phyloP scores from a whole-genome alignment of 1,140 invertebrate species.

The Drosophila nasuta region DNA sequence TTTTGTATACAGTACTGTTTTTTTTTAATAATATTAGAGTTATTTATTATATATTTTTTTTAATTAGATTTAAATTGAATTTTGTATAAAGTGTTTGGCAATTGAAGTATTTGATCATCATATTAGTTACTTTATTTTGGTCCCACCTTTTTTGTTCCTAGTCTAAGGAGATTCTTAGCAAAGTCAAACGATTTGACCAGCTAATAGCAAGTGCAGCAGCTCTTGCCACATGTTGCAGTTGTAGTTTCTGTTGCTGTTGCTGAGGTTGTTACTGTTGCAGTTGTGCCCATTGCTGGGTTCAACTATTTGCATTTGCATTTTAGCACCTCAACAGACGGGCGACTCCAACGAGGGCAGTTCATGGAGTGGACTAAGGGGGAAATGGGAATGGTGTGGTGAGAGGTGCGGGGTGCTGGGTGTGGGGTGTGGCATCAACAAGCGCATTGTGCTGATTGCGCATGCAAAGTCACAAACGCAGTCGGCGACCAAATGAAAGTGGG shows the following conservation, averaged over 20 bases:
- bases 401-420: background rate
- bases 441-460: constrained; percentile 80
- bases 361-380: background rate
- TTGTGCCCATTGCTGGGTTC: constrained; percentile 37
- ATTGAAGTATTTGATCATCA: background rate
- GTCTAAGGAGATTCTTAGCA: constrained; percentile 14
- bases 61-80: too few relatives aligned
- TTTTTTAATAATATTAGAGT: too few relatives aligned
- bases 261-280: constrained; percentile 35
- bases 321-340: constrained; percentile 65
- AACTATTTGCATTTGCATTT: constrained; percentile 81
- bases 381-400: background rate
- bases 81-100: too few relatives aligned
- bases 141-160: background rate
- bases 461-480: constrained; percentile 70
- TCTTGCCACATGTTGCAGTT: constrained; percentile 37
- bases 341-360: background rate
- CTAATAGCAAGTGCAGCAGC: constrained; percentile 23
- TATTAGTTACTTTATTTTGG: too few relatives aligned
- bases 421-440: constrained; percentile 27
- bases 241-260: constrained; percentile 23
- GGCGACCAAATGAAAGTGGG: constrained; percentile 56
- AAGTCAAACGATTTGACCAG: constrained; percentile 69
- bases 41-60: too few relatives aligned
- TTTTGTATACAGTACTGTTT: too few relatives aligned